A percentile compares a stretch with the other conserved stretches of the same genome.
Conservation (phyloP, 2,888 invertebrate genomes). For the Anthrax anthrax region DNA sequence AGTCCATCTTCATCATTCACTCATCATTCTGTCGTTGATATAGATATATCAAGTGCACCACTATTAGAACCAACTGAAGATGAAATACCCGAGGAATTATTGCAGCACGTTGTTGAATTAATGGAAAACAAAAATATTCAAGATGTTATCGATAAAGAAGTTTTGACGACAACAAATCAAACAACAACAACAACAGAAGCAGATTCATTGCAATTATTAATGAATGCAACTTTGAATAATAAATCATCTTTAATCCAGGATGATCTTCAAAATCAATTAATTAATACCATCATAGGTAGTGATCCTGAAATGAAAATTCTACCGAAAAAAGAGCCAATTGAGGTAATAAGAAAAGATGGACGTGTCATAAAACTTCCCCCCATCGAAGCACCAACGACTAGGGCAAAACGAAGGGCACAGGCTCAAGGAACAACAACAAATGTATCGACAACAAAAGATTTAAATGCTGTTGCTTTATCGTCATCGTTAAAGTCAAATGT, state of each 20-base stretch:
- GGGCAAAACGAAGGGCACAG: conserved; percentile 51
- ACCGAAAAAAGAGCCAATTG: conserved; percentile 44
- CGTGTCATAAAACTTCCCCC: conserved; percentile 65
- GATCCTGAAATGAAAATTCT: not conserved
- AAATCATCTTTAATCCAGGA: not conserved
- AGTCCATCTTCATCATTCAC: conserved; percentile 10
- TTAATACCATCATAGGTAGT: not conserved
- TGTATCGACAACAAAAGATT: not conserved
- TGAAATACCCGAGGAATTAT: conserved; percentile 52
- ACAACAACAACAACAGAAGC: not conserved
- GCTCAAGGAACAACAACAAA: conserved; percentile 15
- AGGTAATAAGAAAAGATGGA: conserved; percentile 60
- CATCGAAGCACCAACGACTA: conserved; percentile 68
- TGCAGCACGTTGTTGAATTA: conserved; percentile 58
- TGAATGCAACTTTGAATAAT: not conserved
- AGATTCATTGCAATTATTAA: not conserved
- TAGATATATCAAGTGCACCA: conserved; percentile 24
- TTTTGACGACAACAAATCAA: conserved; percentile 16
- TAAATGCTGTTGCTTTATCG: conserved; percentile 7
- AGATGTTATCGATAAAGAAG: conserved; percentile 56
- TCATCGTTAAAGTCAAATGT: not conserved
- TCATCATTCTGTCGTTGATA: conserved; percentile 17
- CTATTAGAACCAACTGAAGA: conserved; percentile 42
- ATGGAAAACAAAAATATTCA: conserved; percentile 56
- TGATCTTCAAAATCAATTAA: not conserved